These are phyloP conservation scores for Colletes gigas DNA, from an alignment of 1,140 invertebrate species.

Conservation along the genomic window DNA sequence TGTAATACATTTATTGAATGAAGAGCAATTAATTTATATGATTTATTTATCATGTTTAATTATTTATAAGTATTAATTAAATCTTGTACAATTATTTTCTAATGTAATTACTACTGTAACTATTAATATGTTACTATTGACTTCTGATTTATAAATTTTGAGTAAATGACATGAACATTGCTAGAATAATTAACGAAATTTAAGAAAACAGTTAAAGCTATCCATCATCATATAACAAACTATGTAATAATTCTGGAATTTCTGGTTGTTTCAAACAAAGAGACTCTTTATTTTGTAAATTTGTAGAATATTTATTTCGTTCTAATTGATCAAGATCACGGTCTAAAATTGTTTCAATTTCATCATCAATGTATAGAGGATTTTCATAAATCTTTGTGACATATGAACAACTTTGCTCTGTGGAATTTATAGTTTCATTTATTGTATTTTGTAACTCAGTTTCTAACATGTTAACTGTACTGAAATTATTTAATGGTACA, in stretches of 20 bases:
- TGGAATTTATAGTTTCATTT: slow-evolving; percentile 75
- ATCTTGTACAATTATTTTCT: background rate
- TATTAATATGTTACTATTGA: slow-evolving; percentile 39
- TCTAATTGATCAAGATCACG: slow-evolving; percentile 70
- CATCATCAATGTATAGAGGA: slow-evolving; percentile 75
- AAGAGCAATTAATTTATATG: background rate
- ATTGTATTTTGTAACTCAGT: slow-evolving; percentile 76
- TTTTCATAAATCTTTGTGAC: slow-evolving; percentile 73
- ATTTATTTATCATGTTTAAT: background rate
- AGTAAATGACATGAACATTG: slow-evolving; percentile 1
- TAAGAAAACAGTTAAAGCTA: background rate
- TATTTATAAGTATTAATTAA: background rate
- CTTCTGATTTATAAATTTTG: slow-evolving; percentile 57
- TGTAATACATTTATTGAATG: no score
- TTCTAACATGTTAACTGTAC: slow-evolving; percentile 72
- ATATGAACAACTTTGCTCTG: slow-evolving; percentile 66
- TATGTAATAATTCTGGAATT: slow-evolving; percentile 75
- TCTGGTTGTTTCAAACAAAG: slow-evolving; percentile 76
- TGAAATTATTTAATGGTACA: slow-evolving; percentile 64
- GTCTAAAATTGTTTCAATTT: slow-evolving; percentile 76
- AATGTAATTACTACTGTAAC: slow-evolving; percentile 33
- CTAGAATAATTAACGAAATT: background rate
- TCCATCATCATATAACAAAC: slow-evolving; percentile 75
- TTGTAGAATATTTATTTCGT: slow-evolving; percentile 68
- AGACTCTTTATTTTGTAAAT: slow-evolving; percentile 69